Percentiles rank a stretch among this genome's conserved stretches.
These are phyloP conservation scores for Alectura lathami DNA, from an alignment of 2,113 vertebrate species.

Conservation along the genomic window DNA sequence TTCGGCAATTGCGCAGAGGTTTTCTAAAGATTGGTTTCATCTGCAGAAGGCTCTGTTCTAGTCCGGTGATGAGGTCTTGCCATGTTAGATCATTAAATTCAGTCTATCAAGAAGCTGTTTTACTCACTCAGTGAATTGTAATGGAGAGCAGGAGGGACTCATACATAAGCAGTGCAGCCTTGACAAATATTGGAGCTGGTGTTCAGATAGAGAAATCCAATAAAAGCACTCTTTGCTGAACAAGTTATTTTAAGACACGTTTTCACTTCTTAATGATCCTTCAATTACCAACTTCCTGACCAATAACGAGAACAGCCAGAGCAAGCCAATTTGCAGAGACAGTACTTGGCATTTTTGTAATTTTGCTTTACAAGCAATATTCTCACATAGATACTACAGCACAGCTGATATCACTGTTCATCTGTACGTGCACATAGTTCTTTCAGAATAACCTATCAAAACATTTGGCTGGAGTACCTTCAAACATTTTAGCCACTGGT, in stretches of 20 bases:
- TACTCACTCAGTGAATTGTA: not conserved
- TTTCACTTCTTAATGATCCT: conserved; percentile 21
- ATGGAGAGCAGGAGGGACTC: not conserved
- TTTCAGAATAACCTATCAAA: not conserved
- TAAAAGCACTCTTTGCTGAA: conserved; percentile 6
- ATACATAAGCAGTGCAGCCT: not conserved
- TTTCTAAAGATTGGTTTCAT: not conserved
- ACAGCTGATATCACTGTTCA: not conserved
- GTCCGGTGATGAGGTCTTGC: not conserved
- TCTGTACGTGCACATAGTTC: not conserved
- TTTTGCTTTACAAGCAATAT: not conserved
- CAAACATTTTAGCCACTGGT: not conserved
- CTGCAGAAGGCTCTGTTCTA: not conserved
- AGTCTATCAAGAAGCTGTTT: not conserved
- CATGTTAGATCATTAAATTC: not conserved
- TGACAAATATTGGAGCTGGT: not conserved
- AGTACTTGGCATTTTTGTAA: not conserved
- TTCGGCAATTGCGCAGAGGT: not conserved
- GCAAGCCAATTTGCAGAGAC: not conserved
- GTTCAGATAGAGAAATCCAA: conserved; percentile 24
- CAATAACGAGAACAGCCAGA: not conserved
- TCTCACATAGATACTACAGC: not conserved
- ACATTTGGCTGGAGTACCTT: not conserved
- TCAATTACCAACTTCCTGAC: not conserved
- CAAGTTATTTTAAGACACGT: not conserved